phyloP scores from a whole-genome alignment of 2,888 invertebrate genomes.

The Rhingia campestris region DNA sequence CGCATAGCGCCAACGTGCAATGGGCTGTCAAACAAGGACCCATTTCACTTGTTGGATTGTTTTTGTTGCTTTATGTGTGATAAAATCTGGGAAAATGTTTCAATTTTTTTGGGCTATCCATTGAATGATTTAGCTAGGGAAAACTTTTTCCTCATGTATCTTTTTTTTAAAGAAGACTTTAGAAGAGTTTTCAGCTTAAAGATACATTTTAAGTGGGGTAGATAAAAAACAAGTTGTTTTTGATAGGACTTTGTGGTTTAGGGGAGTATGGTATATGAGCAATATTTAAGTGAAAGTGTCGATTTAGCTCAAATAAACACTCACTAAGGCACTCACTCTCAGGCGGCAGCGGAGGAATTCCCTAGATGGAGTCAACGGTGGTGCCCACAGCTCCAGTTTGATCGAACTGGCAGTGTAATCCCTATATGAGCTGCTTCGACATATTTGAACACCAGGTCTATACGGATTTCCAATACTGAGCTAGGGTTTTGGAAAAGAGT shows the following conservation, averaged over 20 bases:
- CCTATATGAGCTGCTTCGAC: too few species aligned
- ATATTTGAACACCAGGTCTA: too few species aligned
- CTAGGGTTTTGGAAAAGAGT: too few species aligned
- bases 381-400: too few species aligned
- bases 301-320: constrained; percentile 32
- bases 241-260: not conserved
- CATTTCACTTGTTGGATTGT: constrained; percentile 11
- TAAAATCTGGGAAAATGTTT: constrained; percentile 33
- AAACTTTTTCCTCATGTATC: constrained; percentile 9
- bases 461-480: too few species aligned
- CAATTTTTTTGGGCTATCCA: not conserved
- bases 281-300: constrained; percentile 23
- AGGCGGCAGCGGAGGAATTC: too few species aligned
- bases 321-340: too few species aligned
- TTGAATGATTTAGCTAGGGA: not conserved
- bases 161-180: constrained; percentile 17
- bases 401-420: too few species aligned
- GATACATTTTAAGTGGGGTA: constrained; percentile 18
- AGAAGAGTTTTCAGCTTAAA: constrained; percentile 17
- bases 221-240: constrained; percentile 8
- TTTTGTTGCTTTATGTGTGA: constrained; percentile 9
- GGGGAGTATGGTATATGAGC: not conserved
- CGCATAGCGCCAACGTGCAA: constrained; percentile 9
- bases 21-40: constrained; percentile 34
- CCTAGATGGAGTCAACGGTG: too few species aligned